Evolutionary conservation across 92 coral and sea anemone species (phyloP).

Genomic region (Anthopleura xanthogrammica): DNA sequence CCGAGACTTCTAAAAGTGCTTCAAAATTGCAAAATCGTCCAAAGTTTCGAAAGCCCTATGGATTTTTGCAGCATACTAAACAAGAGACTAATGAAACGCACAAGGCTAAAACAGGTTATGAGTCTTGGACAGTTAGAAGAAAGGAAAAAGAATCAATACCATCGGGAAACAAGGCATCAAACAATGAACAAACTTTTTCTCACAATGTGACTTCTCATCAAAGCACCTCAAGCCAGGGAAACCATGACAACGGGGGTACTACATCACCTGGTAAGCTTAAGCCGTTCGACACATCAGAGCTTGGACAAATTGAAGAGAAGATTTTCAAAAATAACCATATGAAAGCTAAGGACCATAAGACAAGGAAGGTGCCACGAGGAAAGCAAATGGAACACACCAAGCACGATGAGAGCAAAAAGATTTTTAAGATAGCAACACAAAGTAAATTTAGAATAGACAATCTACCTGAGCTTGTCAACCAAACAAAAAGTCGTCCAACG

Average conservation of each 20-base stretch:
- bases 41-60: not conserved
- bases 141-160: not conserved
- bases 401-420: not conserved
- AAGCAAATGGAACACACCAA: not conserved
- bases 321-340: not conserved
- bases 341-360: not conserved
- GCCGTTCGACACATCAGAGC: slow-evolving; percentile 4
- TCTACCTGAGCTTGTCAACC: not conserved
- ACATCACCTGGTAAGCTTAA: not conserved
- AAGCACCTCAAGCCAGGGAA: not conserved
- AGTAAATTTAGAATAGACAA: not conserved
- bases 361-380: not conserved
- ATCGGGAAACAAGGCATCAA: not conserved
- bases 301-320: slow-evolving; percentile 11
- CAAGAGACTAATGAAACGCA: not conserved
- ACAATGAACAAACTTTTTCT: not conserved
- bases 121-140: not conserved
- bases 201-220: not conserved
- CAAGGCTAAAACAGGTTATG: not conserved
- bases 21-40: not conserved
- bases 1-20: not conserved
- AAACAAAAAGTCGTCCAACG: not conserved
- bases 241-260: not conserved
- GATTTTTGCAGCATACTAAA: not conserved
- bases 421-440: not conserved